These are phyloP conservation scores for Oryzias sinensis DNA, from an alignment of 2,797 vertebrate species.

Conservation along the genomic window DNA sequence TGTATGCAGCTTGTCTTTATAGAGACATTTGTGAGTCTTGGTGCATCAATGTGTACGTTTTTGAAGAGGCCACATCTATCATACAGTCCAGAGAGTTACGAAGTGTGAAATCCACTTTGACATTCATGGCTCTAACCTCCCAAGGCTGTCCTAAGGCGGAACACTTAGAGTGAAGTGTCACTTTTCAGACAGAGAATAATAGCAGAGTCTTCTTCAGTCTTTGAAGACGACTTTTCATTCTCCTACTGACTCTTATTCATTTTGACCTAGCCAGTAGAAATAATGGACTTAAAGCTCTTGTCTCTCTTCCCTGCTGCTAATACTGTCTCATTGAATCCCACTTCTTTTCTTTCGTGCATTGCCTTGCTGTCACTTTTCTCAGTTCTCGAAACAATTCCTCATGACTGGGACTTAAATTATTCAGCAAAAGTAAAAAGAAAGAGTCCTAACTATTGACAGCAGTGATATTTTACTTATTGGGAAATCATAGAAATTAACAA, in stretches of 20 bases:
- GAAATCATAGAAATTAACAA: not conserved
- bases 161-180: conserved; percentile 63
- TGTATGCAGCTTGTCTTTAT: conserved; percentile 9
- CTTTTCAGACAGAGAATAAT: conserved; percentile 70
- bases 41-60: not conserved
- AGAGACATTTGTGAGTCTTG: conserved; percentile 2
- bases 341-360: conserved; percentile 5
- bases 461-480: not conserved
- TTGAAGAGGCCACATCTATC: conserved; percentile 49
- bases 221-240: conserved; percentile 66
- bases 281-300: conserved; percentile 52
- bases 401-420: conserved; percentile 13
- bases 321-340: conserved; percentile 11
- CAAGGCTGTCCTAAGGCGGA: conserved; percentile 65
- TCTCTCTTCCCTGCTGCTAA: conserved; percentile 31
- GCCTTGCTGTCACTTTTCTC: conserved; percentile 1
- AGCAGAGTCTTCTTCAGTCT: conserved; percentile 44
- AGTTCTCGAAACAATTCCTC: conserved; percentile 8
- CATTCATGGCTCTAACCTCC: conserved; percentile 69
- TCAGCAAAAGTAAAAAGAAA: conserved; percentile 1
- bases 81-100: conserved; percentile 53
- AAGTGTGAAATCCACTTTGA: conserved; percentile 75
- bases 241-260: conserved; percentile 58
- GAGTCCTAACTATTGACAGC: not conserved
- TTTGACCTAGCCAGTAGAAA: conserved; percentile 61